Evolutionary conservation across 2,113 vertebrate genomes (phyloP).

Genomic region (Lasiurus borealis): DNA sequence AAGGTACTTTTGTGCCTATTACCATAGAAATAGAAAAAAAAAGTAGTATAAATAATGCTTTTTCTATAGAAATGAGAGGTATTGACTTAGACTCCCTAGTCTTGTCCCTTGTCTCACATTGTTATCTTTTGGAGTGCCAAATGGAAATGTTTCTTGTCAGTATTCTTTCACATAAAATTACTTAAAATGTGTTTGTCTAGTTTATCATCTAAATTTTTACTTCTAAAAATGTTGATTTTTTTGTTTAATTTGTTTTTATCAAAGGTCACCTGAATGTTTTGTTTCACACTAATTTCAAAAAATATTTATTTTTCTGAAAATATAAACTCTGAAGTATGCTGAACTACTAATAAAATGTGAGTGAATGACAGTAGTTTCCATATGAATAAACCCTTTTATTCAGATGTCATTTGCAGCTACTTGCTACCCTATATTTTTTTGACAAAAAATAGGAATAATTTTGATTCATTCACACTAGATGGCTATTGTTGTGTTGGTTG

Average conservation of each 20-base stretch:
- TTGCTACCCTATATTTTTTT: neutral
- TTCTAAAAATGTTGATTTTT: neutral
- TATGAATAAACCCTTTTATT: neutral
- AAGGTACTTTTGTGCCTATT: conserved; percentile 28
- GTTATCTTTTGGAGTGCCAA: neutral
- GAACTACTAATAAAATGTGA: neutral
- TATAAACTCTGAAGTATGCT: neutral
- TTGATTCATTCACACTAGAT: neutral
- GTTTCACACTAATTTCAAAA: neutral
- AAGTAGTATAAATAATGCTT: neutral
- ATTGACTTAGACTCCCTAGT: neutral
- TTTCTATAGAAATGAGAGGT: conserved; percentile 64
- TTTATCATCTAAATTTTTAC: neutral
- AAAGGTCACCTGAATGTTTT: neutral
- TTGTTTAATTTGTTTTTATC: neutral
- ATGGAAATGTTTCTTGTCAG: neutral
- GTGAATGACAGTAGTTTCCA: neutral
- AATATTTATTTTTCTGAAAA: neutral
- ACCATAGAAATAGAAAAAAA: conserved; percentile 4
- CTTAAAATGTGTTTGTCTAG: neutral
- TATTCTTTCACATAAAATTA: neutral
- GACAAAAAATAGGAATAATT: neutral
- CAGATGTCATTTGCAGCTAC: neutral
- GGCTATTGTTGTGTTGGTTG: neutral
- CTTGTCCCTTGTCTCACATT: neutral